Evolutionary conservation across 2,797 vertebrate genomes (phyloP).

Genomic region (Trachops cirrhosus): DNA sequence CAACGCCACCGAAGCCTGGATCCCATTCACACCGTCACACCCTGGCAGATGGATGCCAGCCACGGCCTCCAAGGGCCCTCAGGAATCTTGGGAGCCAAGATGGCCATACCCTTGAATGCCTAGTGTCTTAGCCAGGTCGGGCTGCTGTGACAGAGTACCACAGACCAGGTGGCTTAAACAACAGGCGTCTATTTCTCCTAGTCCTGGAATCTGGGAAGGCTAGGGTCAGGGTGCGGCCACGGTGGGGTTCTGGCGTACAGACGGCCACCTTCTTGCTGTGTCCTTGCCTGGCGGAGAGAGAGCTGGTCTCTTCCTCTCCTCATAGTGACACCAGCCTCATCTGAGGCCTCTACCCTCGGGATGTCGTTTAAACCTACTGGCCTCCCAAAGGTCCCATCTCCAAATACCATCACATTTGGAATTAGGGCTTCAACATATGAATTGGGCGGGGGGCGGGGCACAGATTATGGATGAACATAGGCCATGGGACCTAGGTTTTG

Average conservation of each 20-base stretch:
- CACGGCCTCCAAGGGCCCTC: background rate
- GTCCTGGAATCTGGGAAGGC: background rate
- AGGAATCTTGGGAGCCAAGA: background rate
- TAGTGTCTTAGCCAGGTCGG: background rate
- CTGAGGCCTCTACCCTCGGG: background rate
- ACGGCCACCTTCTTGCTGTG: background rate
- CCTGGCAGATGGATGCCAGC: background rate
- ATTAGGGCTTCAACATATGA: background rate
- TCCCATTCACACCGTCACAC: background rate
- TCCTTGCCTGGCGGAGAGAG: background rate
- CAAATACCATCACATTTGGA: background rate
- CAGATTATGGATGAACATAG: background rate
- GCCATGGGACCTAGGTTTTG: background rate
- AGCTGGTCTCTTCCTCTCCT: background rate
- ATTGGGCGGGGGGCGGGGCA: background rate
- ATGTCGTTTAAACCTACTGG: background rate
- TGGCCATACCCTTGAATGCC: background rate
- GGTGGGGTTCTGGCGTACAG: background rate
- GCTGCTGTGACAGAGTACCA: background rate
- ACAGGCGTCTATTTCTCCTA: background rate
- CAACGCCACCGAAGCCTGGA: background rate
- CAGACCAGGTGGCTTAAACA: background rate
- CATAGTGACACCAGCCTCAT: background rate
- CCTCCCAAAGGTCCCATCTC: background rate
- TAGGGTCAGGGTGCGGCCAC: background rate